Percentiles rank a stretch among this genome's conserved stretches.
Evolutionary conservation across 2,888 invertebrate species (phyloP).

Genomic region (Mythimna vitellina): DNA sequence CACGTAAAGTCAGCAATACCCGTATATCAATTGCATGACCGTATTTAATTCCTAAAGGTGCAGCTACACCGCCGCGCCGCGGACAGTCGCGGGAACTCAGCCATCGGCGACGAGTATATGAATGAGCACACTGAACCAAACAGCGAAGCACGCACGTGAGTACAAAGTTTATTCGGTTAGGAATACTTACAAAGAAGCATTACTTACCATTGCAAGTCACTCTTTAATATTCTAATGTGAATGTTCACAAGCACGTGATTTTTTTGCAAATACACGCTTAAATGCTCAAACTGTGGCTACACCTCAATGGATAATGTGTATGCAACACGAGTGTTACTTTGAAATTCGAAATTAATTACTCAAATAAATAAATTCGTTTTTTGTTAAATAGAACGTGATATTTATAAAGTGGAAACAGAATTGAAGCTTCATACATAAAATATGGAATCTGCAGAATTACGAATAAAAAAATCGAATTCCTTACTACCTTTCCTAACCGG

Average conservation of each 20-base stretch:
- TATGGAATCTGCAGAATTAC: neutral
- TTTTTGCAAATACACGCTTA: neutral
- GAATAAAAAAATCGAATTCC: neutral
- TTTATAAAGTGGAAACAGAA: neutral
- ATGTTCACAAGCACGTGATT: neutral
- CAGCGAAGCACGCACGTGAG: neutral
- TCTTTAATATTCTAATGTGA: neutral
- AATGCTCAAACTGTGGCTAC: neutral
- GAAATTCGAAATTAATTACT: neutral
- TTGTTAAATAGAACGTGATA: neutral
- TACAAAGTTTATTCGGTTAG: neutral
- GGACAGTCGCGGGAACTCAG: neutral
- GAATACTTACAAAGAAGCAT: neutral
- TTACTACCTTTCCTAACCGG: neutral
- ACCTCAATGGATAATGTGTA: neutral
- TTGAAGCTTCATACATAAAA: neutral
- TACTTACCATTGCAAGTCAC: neutral
- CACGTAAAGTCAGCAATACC: neutral
- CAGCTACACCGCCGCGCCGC: neutral
- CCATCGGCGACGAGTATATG: neutral
- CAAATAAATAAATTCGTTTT: neutral
- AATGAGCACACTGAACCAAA: neutral
- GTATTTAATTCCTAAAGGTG: neutral
- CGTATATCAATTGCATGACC: conserved; percentile 1
- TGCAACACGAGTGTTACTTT: neutral